Base-by-base conservation (phyloP, 1,140 invertebrate species). In the Drosophila triauraria region DNA sequence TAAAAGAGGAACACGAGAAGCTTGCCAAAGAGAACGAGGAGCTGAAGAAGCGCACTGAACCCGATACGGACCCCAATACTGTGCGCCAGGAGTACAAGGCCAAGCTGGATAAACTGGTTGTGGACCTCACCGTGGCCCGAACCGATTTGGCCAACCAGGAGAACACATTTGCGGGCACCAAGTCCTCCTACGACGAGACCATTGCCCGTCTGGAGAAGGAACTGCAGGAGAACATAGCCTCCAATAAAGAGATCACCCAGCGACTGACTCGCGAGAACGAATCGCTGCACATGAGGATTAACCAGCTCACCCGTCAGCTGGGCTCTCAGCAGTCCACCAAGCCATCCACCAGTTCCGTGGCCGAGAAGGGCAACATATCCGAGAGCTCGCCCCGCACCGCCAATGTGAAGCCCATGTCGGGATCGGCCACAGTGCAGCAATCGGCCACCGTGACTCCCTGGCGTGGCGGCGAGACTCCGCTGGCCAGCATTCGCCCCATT, bases 371-470 rank as follows among this genome's bases (percentile, higher is more conserved):
- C 87, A 94, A 95, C 23, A 94, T 94, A 0, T 95, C 94, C 0
- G 97, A 98, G 81, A 96, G 97, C 46, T 96, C 97, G 8, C 97
- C 97, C 0, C 82, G 92, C 5, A 96, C 96, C 12, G 98, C 98
- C 12, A 99, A 99, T 92, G 98, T 99, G 35, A 98, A 98, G 92
- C 98, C 98, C 1, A 98, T 99, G 96, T 96, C 97, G 13, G 97
- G 97, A 78, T 94, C 82, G 13, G 86, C 88, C 40, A 93, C 91
- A 2, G 90, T 82, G 0, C 93, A 94, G 17, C 93, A 94, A 50
- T 94, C 94, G 81, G 83, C 95, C 78, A 93, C 95, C 76, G 93
- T 95, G 84, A 93, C 94, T 84, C 93, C 95, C 72, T 93, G 94
- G 94, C 88, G 95, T 42, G 95, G 94, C 48, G 94, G 95, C 6